phyloP scores from a whole-genome alignment of 2,888 invertebrate species.

The Drosophila mettleri region DNA sequence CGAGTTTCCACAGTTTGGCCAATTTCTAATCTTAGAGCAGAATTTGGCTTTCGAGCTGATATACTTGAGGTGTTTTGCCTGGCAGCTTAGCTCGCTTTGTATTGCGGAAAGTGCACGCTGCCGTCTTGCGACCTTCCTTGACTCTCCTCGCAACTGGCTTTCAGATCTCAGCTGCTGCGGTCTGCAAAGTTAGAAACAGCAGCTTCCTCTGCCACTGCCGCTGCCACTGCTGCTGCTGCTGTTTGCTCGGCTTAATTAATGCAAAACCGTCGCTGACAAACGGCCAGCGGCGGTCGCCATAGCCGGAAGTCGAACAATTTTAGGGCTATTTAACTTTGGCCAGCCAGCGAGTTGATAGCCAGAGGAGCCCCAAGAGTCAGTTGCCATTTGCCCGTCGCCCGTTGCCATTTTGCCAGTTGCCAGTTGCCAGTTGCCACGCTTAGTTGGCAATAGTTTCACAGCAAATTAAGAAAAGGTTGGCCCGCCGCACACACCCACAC shows the following conservation, averaged over 20 bases:
- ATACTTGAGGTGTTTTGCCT: conserved; percentile 5
- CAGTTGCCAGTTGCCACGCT: conserved; percentile 58
- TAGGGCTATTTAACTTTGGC: conserved; percentile 78
- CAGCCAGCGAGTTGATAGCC: conserved; percentile 45
- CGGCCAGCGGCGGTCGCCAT: conserved; percentile 65
- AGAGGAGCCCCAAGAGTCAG: conserved; percentile 27
- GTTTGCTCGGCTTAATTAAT: conserved; percentile 53
- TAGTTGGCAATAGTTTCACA: conserved; percentile 80
- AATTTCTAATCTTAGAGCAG: neutral
- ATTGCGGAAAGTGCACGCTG: neutral
- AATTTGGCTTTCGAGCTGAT: neutral
- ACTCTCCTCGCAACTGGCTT: neutral
- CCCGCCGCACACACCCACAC: conserved; percentile 3
- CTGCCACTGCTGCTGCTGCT: conserved; percentile 17
- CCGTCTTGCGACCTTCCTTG: neutral
- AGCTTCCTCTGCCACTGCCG: neutral
- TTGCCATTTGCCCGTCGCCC: conserved; percentile 40
- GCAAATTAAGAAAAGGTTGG: conserved; percentile 81
- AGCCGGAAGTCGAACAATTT: conserved; percentile 77
- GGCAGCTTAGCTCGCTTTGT: neutral
- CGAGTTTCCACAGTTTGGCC: neutral
- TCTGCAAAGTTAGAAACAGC: conserved; percentile 42
- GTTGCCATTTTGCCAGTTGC: conserved; percentile 42
- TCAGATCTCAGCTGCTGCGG: conserved; percentile 37
- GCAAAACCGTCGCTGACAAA: conserved; percentile 68